Evolutionary conservation across 2,797 vertebrate species (phyloP).

Genomic region (Parotocinclus haroldoi): DNA sequence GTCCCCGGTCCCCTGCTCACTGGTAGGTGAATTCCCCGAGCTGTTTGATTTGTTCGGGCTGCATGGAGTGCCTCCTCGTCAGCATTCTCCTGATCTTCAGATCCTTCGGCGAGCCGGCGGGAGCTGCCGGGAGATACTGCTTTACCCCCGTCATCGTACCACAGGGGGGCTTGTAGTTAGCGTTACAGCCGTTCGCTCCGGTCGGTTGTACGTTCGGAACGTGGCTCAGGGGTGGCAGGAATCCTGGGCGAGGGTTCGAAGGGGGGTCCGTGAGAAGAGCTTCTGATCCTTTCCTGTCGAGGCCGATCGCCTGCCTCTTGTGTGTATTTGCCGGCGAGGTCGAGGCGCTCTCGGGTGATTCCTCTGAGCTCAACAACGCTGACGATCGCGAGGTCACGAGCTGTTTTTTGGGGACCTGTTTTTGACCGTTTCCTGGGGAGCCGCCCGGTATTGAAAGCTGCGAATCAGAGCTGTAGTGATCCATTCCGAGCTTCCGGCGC

Average conservation of each 20-base stretch:
- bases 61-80: conserved; percentile 84
- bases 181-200: conserved; percentile 45
- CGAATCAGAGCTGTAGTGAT: conserved; percentile 75
- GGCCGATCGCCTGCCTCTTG: conserved; percentile 61
- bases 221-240: conserved; percentile 80
- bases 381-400: conserved; percentile 44
- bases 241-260: conserved; percentile 67
- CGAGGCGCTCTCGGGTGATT: conserved; percentile 64
- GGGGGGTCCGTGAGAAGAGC: conserved; percentile 65
- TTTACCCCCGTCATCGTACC: conserved; percentile 62
- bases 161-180: conserved; percentile 57
- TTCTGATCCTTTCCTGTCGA: conserved; percentile 73
- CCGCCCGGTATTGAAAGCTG: conserved; percentile 58
- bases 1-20: too few species aligned
- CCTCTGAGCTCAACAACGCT: conserved; percentile 69
- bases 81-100: conserved; percentile 74
- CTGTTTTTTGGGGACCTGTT: conserved; percentile 58
- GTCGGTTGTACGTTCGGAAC: conserved; percentile 55
- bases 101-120: conserved; percentile 76
- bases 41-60: conserved; percentile 82
- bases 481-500: conserved; percentile 67
- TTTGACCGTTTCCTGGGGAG: conserved; percentile 60
- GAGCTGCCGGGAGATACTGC: conserved; percentile 69
- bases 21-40: conserved; percentile 66
- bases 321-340: conserved; percentile 28